Evolutionary conservation across 2,113 vertebrate genomes (phyloP).

Genomic region (Ptilonorhynchus violaceus): DNA sequence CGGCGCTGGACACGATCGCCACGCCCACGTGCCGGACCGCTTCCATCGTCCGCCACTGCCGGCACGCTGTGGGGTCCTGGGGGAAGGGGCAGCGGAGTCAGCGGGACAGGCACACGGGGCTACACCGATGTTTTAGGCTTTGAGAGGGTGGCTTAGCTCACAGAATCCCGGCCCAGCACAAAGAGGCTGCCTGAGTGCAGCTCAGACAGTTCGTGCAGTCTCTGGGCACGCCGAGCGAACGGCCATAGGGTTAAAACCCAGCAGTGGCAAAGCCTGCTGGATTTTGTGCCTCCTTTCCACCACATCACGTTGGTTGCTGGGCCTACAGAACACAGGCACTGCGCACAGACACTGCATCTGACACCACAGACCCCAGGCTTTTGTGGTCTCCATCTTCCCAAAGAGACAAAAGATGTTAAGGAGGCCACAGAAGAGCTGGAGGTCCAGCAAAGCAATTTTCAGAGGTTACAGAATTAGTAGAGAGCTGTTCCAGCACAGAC

Average conservation of each 20-base stretch:
- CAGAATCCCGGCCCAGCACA: fast-evolving
- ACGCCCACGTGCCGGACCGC: slow-evolving; percentile 90
- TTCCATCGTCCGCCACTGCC: slow-evolving; percentile 84
- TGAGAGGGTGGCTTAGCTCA: background rate
- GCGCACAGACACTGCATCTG: background rate
- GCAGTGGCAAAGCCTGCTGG: background rate
- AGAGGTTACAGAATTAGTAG: background rate
- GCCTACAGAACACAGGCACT: background rate
- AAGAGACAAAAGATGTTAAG: background rate
- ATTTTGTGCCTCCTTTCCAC: background rate
- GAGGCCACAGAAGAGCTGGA: background rate
- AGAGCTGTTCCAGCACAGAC: background rate
- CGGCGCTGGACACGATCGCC: slow-evolving; percentile 91
- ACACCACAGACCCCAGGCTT: background rate
- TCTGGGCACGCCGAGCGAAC: background rate
- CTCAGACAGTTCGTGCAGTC: fast-evolving
- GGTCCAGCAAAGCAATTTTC: background rate
- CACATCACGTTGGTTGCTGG: background rate
- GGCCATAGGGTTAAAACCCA: background rate
- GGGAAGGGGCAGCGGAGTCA: background rate
- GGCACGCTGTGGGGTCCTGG: slow-evolving; percentile 78
- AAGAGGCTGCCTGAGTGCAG: background rate
- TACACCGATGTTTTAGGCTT: fast-evolving
- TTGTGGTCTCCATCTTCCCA: background rate
- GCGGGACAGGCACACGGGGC: fast-evolving